Conservation (phyloP, 2,797 vertebrate species). For the Eulemur albifrons region DNA sequence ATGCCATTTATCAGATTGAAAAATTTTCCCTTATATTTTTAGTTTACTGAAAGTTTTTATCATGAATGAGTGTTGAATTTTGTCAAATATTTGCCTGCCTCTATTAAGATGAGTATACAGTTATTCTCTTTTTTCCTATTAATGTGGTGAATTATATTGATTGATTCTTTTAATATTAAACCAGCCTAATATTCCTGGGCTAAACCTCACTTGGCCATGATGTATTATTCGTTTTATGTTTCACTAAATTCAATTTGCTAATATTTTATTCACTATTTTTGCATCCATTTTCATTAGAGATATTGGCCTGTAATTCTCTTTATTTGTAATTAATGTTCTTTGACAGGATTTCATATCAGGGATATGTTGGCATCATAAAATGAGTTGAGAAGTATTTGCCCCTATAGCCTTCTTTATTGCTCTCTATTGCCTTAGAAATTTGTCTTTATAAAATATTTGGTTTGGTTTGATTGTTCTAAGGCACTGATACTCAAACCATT, state of each 20-base stretch:
- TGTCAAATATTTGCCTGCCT: constrained; percentile 12
- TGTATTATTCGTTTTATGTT: background rate
- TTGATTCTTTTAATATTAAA: constrained; percentile 27
- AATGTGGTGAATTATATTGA: background rate
- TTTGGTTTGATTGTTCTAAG: background rate
- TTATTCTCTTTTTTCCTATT: constrained; percentile 3
- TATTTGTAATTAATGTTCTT: background rate
- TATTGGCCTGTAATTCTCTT: background rate
- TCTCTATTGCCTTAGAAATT: background rate
- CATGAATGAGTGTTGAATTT: background rate
- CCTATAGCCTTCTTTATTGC: background rate
- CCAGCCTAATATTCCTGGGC: background rate
- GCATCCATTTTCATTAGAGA: background rate
- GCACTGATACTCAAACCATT: background rate
- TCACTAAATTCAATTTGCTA: constrained; percentile 3
- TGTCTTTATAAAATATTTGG: background rate
- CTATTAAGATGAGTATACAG: constrained; percentile 6
- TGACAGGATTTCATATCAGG: background rate
- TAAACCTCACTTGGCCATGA: constrained; percentile 1
- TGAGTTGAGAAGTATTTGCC: background rate
- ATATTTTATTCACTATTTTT: constrained; percentile 28
- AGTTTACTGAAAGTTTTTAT: constrained; percentile 21
- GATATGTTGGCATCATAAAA: background rate
- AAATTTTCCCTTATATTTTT: background rate
- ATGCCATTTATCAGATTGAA: background rate